Evolutionary conservation across 1,140 invertebrate species (phyloP).

Genomic region (Platorchestia sp.): DNA sequence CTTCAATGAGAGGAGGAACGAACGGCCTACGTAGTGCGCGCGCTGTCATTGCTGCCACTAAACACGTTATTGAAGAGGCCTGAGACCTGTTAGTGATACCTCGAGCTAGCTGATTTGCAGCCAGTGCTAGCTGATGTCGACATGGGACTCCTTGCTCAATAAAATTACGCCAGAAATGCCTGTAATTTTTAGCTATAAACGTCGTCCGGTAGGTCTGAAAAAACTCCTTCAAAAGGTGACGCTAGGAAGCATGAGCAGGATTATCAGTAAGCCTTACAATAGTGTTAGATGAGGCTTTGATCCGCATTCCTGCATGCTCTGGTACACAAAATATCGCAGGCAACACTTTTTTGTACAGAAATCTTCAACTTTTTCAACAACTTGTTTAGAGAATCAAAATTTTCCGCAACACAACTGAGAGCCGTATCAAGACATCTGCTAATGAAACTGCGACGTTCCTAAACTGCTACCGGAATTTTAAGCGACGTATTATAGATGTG

Average conservation of each 20-base stretch:
- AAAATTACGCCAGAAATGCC: background rate
- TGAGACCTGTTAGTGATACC: background rate
- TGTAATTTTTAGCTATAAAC: background rate
- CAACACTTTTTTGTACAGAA: background rate
- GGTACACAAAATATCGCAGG: background rate
- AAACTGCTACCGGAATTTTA: too few species aligned
- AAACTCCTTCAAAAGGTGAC: background rate
- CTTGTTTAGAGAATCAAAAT: too few species aligned
- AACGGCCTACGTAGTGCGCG: background rate
- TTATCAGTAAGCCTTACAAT: background rate
- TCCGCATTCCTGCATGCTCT: background rate
- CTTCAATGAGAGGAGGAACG: background rate
- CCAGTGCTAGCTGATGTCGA: background rate
- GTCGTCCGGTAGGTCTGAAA: background rate
- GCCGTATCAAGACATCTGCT: too few species aligned
- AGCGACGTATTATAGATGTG: too few species aligned
- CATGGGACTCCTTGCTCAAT: background rate
- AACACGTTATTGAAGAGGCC: slow-evolving; percentile 6
- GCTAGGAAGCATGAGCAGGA: background rate
- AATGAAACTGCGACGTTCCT: too few species aligned
- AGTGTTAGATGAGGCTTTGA: background rate
- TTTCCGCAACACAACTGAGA: too few species aligned
- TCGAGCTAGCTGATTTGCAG: background rate
- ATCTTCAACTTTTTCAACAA: too few species aligned
- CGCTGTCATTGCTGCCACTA: background rate